Evolutionary conservation across 2,888 invertebrate species (phyloP).

Genomic region (Halictus ligatus): DNA sequence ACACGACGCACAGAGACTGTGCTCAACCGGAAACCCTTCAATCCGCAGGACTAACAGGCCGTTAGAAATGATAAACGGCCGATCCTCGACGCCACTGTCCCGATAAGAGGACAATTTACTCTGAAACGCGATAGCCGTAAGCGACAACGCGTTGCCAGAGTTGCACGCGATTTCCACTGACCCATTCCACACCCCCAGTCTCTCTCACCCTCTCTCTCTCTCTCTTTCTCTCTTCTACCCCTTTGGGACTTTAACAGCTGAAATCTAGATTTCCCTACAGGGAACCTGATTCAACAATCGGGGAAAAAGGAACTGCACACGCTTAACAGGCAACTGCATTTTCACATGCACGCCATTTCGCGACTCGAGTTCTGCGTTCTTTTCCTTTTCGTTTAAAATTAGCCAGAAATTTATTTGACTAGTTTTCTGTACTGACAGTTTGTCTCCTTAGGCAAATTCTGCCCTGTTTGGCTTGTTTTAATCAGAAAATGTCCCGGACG

Average conservation of each 20-base stretch:
- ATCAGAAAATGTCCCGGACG: too few relatives aligned
- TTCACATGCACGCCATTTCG: background rate
- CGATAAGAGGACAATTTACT: slow-evolving; percentile 26
- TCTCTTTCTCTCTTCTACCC: background rate
- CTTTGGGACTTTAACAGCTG: background rate
- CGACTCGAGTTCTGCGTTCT: background rate
- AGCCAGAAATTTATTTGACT: too few relatives aligned
- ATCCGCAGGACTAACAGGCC: slow-evolving; percentile 16
- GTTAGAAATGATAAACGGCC: slow-evolving; percentile 16
- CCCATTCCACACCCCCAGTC: background rate
- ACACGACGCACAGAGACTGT: background rate
- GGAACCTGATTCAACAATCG: slow-evolving; percentile 5
- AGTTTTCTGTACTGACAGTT: too few relatives aligned
- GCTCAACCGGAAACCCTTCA: background rate
- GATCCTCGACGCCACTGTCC: slow-evolving; percentile 24
- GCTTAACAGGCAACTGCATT: background rate
- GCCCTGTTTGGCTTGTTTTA: too few relatives aligned
- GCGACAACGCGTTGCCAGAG: slow-evolving; percentile 20
- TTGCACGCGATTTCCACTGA: slow-evolving; percentile 29
- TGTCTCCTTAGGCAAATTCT: too few relatives aligned
- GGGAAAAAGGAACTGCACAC: background rate
- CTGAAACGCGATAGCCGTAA: slow-evolving; percentile 32
- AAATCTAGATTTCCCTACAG: slow-evolving; percentile 14
- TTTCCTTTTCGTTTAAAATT: background rate
- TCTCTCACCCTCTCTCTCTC: background rate